Evolutionary conservation across 2,113 vertebrate species (phyloP), one percentile per base, ranked within the genome.

Genomic region (Ptychochromis oligacanthus): DNA sequence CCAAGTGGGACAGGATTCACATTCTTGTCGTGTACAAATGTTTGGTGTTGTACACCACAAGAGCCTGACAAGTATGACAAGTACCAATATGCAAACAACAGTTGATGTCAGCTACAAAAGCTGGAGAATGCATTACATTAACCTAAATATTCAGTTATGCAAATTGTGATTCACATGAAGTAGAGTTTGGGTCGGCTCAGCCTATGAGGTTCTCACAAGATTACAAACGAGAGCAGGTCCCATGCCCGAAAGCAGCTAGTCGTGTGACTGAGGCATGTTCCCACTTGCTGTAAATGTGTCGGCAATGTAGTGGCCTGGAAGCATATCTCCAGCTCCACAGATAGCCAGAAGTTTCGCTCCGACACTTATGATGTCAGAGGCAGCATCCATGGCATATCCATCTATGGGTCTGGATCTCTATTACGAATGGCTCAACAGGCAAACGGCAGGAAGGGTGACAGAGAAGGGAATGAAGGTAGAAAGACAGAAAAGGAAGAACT

Each of bases 121-220:
- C 82, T 46, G 60, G 57, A 28, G 86, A 82, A 85, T 17, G 74
- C 81, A 81, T 89, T 55, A 70, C 85, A 83, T 81, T 88, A 75
- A 88, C 56, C 70, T 83, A 83, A 93, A 91, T 84, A 92, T 94
- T 92, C 77, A 92, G 86, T 89, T 91, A 93, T 91, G 90, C 89
- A 93, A 91, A 91, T 90, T 86, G 82, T 40, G 40, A 86, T 89
- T 91, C 77, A 81, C 87, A 93, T 93, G 85, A 91, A 90, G 89
- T 87, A 90, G 67, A 86, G 90, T 90, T 88, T 90, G 84, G 85
- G 86, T 89, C 85, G 87, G 80, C 80, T 91, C 77, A 89, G 88
- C 79, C 75, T 87, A 76, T 36, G 46, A 80, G 87, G 74, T 86
- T 91, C 83, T 81, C 60, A 65, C 75, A 24, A 81, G 75, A 72